Evolutionary conservation across 2,113 vertebrate species (phyloP), one percentile per base, ranked within the genome.

Genomic region (Melanerpes formicivorus): DNA sequence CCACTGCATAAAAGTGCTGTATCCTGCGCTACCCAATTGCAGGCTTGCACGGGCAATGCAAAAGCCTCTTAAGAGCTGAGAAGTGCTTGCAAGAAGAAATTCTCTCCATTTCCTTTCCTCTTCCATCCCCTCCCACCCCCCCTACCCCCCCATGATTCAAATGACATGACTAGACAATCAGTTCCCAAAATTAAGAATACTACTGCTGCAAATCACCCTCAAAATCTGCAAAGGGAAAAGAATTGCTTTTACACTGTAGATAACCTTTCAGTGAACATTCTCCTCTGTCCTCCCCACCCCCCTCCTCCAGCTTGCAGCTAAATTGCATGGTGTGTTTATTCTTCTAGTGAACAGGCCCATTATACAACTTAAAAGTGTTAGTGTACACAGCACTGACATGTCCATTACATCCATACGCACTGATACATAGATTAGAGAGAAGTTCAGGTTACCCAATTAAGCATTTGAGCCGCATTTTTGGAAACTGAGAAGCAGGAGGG

Each of bases 371-470:
- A 46, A 73, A 87, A 90, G 88, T 76, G 87, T 52, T 74, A 55
- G 74, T 4, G 56, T 66, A 81, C 75, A 32, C 66, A 84, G 80
- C 55, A 54, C 63, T 81, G 92, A 91, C 86, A 79, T 42, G 80
- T 42, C 86, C 88, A 73, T 90, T 92, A 86, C 80, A 73, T 66
- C 74, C 56, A 84, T 16, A 40, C n/a, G 15, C 56, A 3, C 66
- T 75, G 86, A 88, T 80, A 84, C 0, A 0, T 9, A 88, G 93
- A 93, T 90, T 82, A 84, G 70, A 52, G 67, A 70, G 64, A 79
- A 84, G 88, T 90, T 96, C 84, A 79, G 78, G 90, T 94, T 92
- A 88, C 88, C 48, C 40, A 79, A 14, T 82, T 76, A 79, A 84
- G 78, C 87, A 90, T 84, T 50, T 62, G 88, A 96, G 52, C 86